A percentile compares a stretch with the other conserved stretches of the same genome.
Conservation (phyloP, 2,113 vertebrate genomes). For the Anthoscopus minutus region DNA sequence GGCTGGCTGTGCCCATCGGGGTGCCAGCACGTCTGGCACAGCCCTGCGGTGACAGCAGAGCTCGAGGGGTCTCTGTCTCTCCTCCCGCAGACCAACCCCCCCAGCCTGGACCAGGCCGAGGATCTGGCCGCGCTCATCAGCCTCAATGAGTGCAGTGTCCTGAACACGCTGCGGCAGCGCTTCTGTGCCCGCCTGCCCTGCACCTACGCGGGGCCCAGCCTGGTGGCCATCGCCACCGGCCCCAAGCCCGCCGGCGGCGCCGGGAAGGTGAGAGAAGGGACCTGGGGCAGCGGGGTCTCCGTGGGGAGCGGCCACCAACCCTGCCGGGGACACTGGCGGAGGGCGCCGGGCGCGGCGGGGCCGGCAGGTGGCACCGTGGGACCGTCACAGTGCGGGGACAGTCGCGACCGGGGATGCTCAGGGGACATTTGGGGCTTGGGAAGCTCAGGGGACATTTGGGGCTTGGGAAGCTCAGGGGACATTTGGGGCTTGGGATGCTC, state of each 20-base stretch:
- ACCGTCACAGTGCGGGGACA: background rate
- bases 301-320: background rate
- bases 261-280: constrained; percentile 67
- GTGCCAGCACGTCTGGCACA: background rate
- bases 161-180: constrained; percentile 80
- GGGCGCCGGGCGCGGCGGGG: background rate
- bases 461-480: fast-evolving
- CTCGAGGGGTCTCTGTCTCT: background rate
- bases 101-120: constrained; percentile 80
- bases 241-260: background rate
- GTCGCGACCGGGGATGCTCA: fast-evolving
- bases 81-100: constrained; percentile 78
- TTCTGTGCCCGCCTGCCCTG: constrained; percentile 69
- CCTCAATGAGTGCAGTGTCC: constrained; percentile 79
- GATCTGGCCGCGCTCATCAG: constrained; percentile 81
- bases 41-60: fast-evolving
- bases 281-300: fast-evolving
- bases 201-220: constrained; percentile 77
- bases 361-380: constrained; percentile 45
- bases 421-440: fast-evolving
- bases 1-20: background rate
- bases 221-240: constrained; percentile 69
- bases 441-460: fast-evolving
- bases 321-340: background rate
- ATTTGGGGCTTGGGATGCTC: fast-evolving